A percentile compares a stretch with the other conserved stretches of the same genome.
phyloP scores from a whole-genome alignment of 2,888 invertebrate species.

The Papilio demoleus region DNA sequence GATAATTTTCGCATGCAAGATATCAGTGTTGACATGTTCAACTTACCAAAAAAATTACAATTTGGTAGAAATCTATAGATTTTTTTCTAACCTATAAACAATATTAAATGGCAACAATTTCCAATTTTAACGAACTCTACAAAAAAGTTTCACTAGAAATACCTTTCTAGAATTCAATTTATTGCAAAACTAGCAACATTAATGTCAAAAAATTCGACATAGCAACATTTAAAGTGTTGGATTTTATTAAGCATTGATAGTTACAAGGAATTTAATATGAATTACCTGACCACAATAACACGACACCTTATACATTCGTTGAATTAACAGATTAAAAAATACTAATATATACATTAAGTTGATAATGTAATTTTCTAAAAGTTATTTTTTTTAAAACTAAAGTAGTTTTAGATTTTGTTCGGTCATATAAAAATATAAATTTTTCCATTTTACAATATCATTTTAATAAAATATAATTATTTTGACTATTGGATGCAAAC shows the following conservation, averaged over 20 bases:
- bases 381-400: too few relatives aligned
- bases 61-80: conserved; percentile 16
- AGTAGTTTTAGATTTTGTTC: too few relatives aligned
- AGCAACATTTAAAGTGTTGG: conserved; percentile 39
- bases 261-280: not conserved
- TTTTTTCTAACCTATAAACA: conserved; percentile 49
- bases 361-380: too few relatives aligned
- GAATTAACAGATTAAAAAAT: too few relatives aligned
- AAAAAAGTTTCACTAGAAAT: conserved; percentile 52
- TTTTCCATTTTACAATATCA: too few relatives aligned
- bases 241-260: not conserved
- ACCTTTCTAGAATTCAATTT: conserved; percentile 49
- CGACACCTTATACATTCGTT: not conserved
- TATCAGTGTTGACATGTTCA: not conserved
- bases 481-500: too few relatives aligned
- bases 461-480: too few relatives aligned
- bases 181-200: conserved; percentile 46
- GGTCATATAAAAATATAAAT: too few relatives aligned
- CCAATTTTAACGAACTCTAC: conserved; percentile 47
- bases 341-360: too few relatives aligned
- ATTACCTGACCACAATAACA: not conserved
- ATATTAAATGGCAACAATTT: conserved; percentile 48
- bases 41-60: conserved; percentile 16
- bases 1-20: not conserved
- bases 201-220: conserved; percentile 18